Conservation (phyloP, 2,113 vertebrate species). For the Gallinago media region DNA sequence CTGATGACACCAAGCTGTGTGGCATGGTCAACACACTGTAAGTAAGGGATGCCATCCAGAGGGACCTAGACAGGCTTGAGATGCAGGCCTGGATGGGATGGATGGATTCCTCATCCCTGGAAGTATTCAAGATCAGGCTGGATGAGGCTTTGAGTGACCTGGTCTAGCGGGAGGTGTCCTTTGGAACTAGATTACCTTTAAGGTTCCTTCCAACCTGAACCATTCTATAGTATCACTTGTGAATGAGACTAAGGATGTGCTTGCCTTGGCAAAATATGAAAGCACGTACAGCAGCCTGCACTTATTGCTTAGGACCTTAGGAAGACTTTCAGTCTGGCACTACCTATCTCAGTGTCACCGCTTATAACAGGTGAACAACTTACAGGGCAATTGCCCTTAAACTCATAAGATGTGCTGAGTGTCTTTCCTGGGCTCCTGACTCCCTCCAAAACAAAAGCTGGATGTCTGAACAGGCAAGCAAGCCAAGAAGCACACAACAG, state of each 20-base stretch:
- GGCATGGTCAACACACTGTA: too few relatives aligned
- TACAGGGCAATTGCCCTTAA: neutral
- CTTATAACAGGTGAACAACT: neutral
- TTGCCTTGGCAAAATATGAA: neutral
- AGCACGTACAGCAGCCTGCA: neutral
- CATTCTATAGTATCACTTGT: neutral
- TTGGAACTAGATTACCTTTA: too few relatives aligned
- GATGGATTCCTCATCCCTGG: too few relatives aligned
- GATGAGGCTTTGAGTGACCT: too few relatives aligned
- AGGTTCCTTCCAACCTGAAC: too few relatives aligned
- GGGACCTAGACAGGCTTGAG: too few relatives aligned
- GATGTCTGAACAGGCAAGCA: neutral
- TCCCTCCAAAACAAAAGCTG: neutral
- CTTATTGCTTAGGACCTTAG: neutral
- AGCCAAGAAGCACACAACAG: neutral
- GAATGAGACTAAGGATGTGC: neutral
- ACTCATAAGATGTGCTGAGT: neutral
- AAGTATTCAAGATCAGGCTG: too few relatives aligned
- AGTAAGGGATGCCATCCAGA: too few relatives aligned
- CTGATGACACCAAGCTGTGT: too few relatives aligned
- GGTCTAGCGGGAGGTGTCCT: too few relatives aligned
- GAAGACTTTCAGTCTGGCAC: neutral
- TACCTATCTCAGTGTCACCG: neutral
- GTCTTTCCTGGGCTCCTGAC: fast-evolving
- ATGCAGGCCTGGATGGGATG: too few relatives aligned